Percentiles rank a stretch among this genome's conserved stretches.
Evolutionary conservation across 2,797 vertebrate species (phyloP).

Genomic region (Petrocephalus sullivani): DNA sequence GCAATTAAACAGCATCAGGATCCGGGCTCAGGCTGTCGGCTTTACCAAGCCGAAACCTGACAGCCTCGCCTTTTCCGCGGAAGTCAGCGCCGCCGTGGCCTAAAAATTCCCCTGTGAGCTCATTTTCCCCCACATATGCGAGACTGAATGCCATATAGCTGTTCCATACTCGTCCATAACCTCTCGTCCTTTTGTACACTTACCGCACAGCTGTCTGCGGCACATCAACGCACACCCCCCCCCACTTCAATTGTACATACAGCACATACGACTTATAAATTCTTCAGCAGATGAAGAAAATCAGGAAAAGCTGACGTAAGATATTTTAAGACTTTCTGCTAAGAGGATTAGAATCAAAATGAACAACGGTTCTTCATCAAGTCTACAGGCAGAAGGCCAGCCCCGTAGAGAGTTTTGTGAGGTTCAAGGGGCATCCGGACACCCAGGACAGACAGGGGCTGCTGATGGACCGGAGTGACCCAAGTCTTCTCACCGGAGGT

Average conservation of each 20-base stretch:
- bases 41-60: neutral
- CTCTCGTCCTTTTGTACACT: neutral
- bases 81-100: neutral
- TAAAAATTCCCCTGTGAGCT: neutral
- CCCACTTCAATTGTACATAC: neutral
- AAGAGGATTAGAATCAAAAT: neutral
- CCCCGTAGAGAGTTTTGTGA: neutral
- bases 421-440: neutral
- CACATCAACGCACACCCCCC: neutral
- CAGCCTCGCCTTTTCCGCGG: neutral
- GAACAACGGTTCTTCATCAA: neutral
- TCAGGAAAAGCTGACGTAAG: neutral
- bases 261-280: neutral
- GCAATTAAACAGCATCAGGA: slow-evolving; percentile 2
- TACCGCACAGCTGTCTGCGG: neutral
- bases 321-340: neutral
- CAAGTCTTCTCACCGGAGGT: neutral
- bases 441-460: neutral
- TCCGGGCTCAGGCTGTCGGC: neutral
- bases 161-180: neutral
- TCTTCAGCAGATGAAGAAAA: neutral
- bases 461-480: neutral
- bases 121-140: neutral
- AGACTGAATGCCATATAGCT: neutral
- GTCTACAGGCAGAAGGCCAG: neutral